These are phyloP conservation scores for Zelostemma sp. DNA, from an alignment of 1,140 invertebrate genomes.

Conservation along the genomic window DNA sequence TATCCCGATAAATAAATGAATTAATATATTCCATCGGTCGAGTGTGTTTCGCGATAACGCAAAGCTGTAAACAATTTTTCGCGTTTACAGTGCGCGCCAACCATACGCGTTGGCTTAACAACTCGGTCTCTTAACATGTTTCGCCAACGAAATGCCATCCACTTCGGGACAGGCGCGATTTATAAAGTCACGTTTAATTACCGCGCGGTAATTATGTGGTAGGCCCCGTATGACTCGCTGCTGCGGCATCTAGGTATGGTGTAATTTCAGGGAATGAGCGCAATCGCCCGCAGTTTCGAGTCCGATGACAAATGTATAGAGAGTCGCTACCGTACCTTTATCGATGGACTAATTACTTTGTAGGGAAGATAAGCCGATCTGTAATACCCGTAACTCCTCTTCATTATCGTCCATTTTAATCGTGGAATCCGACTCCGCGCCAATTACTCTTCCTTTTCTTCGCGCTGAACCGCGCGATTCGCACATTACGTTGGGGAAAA, in stretches of 20 bases:
- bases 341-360: neutral
- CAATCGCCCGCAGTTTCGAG: neutral
- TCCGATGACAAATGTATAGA: neutral
- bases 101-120: neutral
- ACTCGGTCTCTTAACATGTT: neutral
- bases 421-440: neutral
- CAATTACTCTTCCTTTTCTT: neutral
- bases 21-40: neutral
- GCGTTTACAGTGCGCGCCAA: neutral
- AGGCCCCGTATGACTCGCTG: neutral
- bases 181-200: neutral
- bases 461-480: neutral
- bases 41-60: neutral
- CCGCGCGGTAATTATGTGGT: neutral
- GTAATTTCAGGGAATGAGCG: constrained; percentile 1
- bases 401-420: neutral
- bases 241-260: neutral
- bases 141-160: neutral
- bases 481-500: no score
- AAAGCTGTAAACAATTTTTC: neutral
- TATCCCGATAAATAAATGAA: neutral
- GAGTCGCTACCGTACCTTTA: neutral
- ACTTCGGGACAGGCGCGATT: neutral
- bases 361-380: neutral
- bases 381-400: neutral